Conservation (phyloP, 2,113 vertebrate species). For the Ciconia stormi region DNA sequence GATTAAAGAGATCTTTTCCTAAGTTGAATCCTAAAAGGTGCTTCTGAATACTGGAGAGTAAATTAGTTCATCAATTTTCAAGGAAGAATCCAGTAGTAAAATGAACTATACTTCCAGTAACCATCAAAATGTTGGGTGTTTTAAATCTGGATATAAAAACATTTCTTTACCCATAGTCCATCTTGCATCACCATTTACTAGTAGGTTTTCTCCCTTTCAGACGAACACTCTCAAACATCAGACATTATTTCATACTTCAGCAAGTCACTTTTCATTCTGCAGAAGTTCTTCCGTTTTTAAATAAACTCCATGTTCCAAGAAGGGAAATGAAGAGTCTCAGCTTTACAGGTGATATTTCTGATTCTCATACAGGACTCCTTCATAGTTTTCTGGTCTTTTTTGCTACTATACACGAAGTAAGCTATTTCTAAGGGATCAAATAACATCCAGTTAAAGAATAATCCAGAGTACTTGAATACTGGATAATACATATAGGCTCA, state of each 20-base stretch:
- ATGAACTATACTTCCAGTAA: not conserved
- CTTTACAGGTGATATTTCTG: not conserved
- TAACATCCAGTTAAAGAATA: not conserved
- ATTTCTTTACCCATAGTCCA: not conserved
- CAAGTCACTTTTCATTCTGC: not conserved
- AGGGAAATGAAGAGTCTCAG: not conserved
- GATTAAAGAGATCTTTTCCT: not conserved
- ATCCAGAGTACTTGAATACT: not conserved
- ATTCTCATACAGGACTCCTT: not conserved
- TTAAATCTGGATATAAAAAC: not conserved
- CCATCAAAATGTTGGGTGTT: not conserved
- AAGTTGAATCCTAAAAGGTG: not conserved
- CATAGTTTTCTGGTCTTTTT: not conserved
- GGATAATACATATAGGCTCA: not conserved
- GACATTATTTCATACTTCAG: not conserved
- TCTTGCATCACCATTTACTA: not conserved
- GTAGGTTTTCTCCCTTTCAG: not conserved
- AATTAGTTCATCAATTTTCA: not conserved
- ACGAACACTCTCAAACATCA: not conserved
- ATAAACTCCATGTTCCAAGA: not conserved
- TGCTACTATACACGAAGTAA: not conserved
- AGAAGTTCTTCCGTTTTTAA: not conserved
- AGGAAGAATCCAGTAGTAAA: not conserved
- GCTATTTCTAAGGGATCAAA: not conserved
- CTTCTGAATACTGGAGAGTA: not conserved